Evolutionary conservation across 2,113 vertebrate genomes (phyloP).

Genomic region (Fulmarus glacialis): DNA sequence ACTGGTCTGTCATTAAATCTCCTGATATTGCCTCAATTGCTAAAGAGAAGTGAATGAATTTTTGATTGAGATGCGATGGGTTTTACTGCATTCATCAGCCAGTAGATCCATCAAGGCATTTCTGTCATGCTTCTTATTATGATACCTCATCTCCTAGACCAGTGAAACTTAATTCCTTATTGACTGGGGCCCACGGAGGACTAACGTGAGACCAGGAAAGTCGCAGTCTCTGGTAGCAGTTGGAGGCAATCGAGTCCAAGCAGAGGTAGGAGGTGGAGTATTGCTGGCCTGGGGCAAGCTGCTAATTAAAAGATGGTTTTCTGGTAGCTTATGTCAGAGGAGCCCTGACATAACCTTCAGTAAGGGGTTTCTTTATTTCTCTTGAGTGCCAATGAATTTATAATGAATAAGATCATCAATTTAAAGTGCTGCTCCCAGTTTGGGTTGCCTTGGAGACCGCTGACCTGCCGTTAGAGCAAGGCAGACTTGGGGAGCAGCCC

Average conservation of each 20-base stretch:
- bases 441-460: constrained; percentile 5
- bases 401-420: neutral
- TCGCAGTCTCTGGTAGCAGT: accelerated
- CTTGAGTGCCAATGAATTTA: neutral
- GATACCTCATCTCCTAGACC: neutral
- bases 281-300: neutral
- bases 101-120: neutral
- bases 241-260: neutral
- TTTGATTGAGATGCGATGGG: neutral
- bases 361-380: neutral
- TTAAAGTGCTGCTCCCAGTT: neutral
- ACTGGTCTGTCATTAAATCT: neutral
- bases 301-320: neutral
- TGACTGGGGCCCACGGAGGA: neutral
- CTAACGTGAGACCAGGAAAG: accelerated
- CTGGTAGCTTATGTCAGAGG: neutral
- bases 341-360: neutral
- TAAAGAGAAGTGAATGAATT: neutral
- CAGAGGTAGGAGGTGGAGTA: neutral
- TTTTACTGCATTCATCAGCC: neutral
- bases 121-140: neutral
- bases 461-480: neutral
- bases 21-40: neutral
- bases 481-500: neutral
- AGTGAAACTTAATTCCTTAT: neutral